Evolutionary conservation across 2,888 invertebrate genomes (phyloP).

Genomic region (Tetramorium bicarinatum): DNA sequence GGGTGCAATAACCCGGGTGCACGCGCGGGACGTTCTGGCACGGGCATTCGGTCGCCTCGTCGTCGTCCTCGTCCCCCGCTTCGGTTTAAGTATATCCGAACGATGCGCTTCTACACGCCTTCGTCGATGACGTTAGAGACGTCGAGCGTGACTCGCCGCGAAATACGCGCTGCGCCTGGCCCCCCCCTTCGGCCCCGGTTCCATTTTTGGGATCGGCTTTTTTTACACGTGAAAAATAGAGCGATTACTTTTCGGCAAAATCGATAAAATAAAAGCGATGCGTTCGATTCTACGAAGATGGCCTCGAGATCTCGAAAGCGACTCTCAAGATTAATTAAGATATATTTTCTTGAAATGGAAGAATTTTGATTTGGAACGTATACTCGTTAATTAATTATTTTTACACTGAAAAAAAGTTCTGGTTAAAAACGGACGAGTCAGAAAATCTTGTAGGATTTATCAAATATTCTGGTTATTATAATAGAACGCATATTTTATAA

Average conservation of each 20-base stretch:
- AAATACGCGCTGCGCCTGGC: background rate
- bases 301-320: background rate
- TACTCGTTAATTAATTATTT: background rate
- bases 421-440: no score
- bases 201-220: background rate
- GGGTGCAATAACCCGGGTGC: slow-evolving; percentile 61
- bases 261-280: background rate
- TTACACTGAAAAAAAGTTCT: no score
- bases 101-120: background rate
- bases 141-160: background rate
- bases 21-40: slow-evolving; percentile 19
- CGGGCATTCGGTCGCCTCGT: background rate
- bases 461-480: no score
- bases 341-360: background rate
- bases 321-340: background rate
- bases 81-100: slow-evolving; percentile 12
- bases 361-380: background rate
- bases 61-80: background rate
- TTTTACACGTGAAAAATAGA: background rate
- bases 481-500: no score
- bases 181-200: no score
- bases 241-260: background rate
- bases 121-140: slow-evolving; percentile 32
- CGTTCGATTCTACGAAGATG: background rate
- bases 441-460: no score